Conservation (phyloP, 1,140 invertebrate species). For the Anastrepha ludens region DNA sequence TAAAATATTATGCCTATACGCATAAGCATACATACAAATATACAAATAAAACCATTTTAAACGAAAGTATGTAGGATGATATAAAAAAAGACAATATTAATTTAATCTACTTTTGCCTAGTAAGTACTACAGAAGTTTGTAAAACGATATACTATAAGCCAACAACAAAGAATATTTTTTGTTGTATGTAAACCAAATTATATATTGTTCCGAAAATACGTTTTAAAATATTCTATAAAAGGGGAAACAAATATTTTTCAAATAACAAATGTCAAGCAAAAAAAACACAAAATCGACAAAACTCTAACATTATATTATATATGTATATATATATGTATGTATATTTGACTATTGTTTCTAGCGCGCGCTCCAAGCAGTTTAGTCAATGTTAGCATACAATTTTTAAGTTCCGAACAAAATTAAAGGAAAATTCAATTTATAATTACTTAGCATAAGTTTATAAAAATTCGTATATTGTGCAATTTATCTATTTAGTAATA, state of each 20-base stretch:
- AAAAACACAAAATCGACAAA: too few relatives aligned
- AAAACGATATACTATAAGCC: background rate
- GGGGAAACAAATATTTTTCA: too few relatives aligned
- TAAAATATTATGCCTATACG: background rate
- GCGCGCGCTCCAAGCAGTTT: background rate
- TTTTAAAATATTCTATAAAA: background rate
- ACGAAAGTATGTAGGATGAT: background rate
- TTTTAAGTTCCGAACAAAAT: conserved; percentile 10
- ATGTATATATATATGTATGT: conserved; percentile 7
- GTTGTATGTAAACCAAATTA: background rate
- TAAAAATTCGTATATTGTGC: conserved; percentile 12
- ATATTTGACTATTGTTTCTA: conserved; percentile 1
- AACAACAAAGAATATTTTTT: background rate
- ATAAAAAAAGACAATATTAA: background rate
- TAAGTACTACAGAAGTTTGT: conserved; percentile 11
- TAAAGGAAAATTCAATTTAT: background rate
- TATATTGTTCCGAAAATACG: background rate
- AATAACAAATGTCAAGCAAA: too few relatives aligned
- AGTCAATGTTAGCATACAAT: background rate
- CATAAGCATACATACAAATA: too few relatives aligned
- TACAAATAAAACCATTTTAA: background rate
- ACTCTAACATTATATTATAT: background rate
- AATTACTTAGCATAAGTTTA: background rate
- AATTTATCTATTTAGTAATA: conserved; percentile 31
- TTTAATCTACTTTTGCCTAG: background rate